Base-by-base conservation (phyloP, 2,888 invertebrate genomes). In the Cheiracanthium punctorium region DNA sequence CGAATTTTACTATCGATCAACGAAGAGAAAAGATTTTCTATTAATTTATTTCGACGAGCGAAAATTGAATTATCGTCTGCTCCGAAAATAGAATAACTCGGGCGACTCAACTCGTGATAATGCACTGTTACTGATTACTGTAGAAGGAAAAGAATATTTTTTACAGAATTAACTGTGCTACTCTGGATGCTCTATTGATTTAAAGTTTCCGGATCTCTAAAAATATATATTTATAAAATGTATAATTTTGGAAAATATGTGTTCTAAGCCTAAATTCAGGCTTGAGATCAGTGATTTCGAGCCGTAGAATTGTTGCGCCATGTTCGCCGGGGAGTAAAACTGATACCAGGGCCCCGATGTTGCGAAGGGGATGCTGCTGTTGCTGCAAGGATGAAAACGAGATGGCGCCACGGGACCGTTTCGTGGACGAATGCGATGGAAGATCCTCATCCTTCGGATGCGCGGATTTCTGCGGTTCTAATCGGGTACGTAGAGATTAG, bases 391-490 rank as follows among this genome's bases (percentile, higher is more conserved):
- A 84, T 79, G 77, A 77, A 77, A 77, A 79, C 77, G 84, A 84
- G 84, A 84, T 84, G 84, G 84, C 84, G 84, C 84, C 84, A 84
- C 84, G 77, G 69, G 77, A 77, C 24, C 84, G 73, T 32, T 84
- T 84, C 52, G 69, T 24, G 24, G 82, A 82, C 28, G 82, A 75
- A 14, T 33, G 70, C 32, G 75, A 75, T 65, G 75, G 65, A 65
- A 65, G 74, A 58, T 64, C 71, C 20, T 67, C 67, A 41, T 67
- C 48, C 17, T 52, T 79, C 17, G 84, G 84, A 84, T 84, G 84
- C 73, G 84, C 84, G 12, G 84, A 84, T 67, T 84, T 84, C 73
- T 84, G 84, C 65, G 84, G 79, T 48, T 73, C 77, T 43, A 82
- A 41, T 58, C 77, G 84, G 84, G 84, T 79, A 84, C 64, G 84